Evolutionary conservation across 1,140 invertebrate genomes (phyloP), one percentile per base, ranked within the genome.

Genomic region (Hycleus phaleratus): DNA sequence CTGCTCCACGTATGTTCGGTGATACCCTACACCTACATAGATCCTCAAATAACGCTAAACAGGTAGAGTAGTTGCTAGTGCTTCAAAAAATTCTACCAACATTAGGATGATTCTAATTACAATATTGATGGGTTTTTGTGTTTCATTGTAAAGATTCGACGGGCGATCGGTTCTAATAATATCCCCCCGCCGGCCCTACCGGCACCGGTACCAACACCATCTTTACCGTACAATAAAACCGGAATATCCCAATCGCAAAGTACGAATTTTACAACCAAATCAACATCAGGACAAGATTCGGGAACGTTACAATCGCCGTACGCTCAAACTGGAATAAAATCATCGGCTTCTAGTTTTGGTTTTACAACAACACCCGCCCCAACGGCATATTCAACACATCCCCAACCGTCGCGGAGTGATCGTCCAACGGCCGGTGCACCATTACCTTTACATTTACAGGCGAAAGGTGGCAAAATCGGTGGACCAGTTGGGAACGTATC

Each of bases 401-500:
- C 78, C 7, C 78, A 79, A 68, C 76, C 78, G 62, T 63, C 65
- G 0, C 61, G 79, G 71, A 67, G 74, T 32, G 70, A 77, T 32
- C 71, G 77, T 58, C 79, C 77, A 49, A 74, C 78, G 59, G 75
- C 77, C 32, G 74, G 76, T 10, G 71, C 76, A 2, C 62, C 71
- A 4, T 26, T 74, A n/a, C 71, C 72, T 3, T 60, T 71, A 3
- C 71, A 73, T 60, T 56, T 75, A 50, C 73, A 75, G 53, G 60
- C 59, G 26, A 74, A 73, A 56, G 67, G 66, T 39, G 61, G 61
- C 9, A 68, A 66, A 49, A 64, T 62, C 38, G 71, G 71, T 26
- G 79, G 76, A 56, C 78, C 79, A 26, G 81, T 82, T 32, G 83
- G 83, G 47, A 86, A 85, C 68, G 87, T 87, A 7, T 90, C 87